phyloP scores from a whole-genome alignment of 2,888 invertebrate genomes.

The Caenorhabditis zanzibari region DNA sequence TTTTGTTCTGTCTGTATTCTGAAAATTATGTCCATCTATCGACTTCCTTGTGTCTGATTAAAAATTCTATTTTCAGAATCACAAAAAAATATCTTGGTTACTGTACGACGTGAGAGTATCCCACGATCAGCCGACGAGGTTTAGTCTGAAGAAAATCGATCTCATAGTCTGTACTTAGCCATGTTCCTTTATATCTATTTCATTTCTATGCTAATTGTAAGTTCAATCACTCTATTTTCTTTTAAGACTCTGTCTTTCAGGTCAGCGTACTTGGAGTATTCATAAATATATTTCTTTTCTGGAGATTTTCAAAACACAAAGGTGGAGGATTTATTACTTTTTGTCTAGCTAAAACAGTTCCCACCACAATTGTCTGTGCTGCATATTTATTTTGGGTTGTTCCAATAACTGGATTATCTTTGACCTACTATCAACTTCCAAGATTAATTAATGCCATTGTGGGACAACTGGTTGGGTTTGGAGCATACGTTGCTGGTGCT shows the following conservation, averaged over 20 bases:
- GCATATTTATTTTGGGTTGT: slow-evolving; percentile 43
- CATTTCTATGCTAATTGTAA: slow-evolving; percentile 14
- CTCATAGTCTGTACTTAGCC: not conserved
- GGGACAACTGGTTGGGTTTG: slow-evolving; percentile 34
- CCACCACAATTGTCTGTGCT: slow-evolving; percentile 38
- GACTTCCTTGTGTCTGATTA: too few species aligned
- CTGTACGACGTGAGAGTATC: not conserved
- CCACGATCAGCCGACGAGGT: not conserved
- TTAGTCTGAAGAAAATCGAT: not conserved
- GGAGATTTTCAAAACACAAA: slow-evolving; percentile 14
- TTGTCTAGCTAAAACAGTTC: slow-evolving; percentile 47
- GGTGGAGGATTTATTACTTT: slow-evolving; percentile 27
- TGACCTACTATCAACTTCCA: slow-evolving; percentile 21
- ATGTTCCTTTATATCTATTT: not conserved
- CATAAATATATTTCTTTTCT: slow-evolving; percentile 28
- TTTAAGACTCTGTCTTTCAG: not conserved
- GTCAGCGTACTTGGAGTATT: slow-evolving; percentile 23
- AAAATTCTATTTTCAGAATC: too few species aligned
- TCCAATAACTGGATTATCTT: slow-evolving; percentile 25
- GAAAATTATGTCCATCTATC: not conserved
- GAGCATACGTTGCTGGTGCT: slow-evolving; percentile 46
- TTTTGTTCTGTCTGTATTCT: too few species aligned
- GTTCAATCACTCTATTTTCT: not conserved
- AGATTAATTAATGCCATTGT: slow-evolving; percentile 14
- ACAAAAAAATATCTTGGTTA: too few species aligned